Evolutionary conservation across 1,140 invertebrate species (phyloP).

Genomic region (Zaprionus davidi): DNA sequence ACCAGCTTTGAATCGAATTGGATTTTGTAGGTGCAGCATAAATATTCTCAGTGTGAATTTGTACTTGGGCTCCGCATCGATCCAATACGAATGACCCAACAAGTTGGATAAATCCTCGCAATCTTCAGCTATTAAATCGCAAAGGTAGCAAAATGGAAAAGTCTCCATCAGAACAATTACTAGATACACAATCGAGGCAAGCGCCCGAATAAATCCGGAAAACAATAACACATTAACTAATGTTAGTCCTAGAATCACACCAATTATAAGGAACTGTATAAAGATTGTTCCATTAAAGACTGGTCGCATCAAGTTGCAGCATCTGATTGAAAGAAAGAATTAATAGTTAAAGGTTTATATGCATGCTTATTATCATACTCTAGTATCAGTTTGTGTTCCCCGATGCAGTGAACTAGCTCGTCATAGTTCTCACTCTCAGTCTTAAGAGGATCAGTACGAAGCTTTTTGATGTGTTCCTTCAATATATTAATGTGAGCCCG

Average conservation of each 20-base stretch:
- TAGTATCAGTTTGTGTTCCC: constrained; percentile 45
- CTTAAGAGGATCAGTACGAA: constrained; percentile 30
- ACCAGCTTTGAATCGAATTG: constrained; percentile 18
- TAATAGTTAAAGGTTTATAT: neutral
- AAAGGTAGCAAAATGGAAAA: constrained; percentile 24
- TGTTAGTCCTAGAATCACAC: neutral
- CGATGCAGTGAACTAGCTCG: constrained; percentile 56
- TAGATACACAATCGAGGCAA: neutral
- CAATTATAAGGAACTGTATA: constrained; percentile 21
- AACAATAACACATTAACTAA: constrained; percentile 10
- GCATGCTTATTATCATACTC: constrained; percentile 20
- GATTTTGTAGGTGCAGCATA: constrained; percentile 13
- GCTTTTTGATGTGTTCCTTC: constrained; percentile 40
- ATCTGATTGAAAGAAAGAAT: neutral
- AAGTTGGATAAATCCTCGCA: constrained; percentile 4
- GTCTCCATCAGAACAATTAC: constrained; percentile 11
- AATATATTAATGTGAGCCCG: constrained; percentile 51
- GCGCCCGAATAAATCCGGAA: neutral
- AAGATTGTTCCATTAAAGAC: constrained; percentile 7
- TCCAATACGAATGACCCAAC: constrained; percentile 26
- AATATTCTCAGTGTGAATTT: constrained; percentile 23
- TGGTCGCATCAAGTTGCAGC: constrained; percentile 3
- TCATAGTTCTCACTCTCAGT: constrained; percentile 46
- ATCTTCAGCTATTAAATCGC: constrained; percentile 20
- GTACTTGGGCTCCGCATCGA: constrained; percentile 16